Conservation (phyloP, 2,113 vertebrate species). For the Etheostoma cragini region DNA sequence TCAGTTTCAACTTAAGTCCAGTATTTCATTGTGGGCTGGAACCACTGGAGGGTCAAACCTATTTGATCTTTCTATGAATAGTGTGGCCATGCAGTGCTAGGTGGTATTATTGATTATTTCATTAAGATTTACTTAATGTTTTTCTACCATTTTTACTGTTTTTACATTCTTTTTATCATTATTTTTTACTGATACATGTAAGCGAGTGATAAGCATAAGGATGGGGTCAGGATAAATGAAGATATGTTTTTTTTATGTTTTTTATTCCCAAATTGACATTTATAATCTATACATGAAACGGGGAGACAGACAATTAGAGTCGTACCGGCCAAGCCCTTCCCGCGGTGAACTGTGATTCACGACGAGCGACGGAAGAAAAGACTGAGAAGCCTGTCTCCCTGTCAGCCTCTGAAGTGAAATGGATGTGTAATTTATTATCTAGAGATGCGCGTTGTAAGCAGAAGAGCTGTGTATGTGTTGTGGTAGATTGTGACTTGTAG, state of each 20-base stretch:
- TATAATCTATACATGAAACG: slow-evolving; percentile 50
- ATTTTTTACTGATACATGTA: slow-evolving; percentile 65
- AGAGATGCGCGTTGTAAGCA: slow-evolving; percentile 69
- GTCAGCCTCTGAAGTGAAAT: slow-evolving; percentile 72
- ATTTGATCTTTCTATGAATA: slow-evolving; percentile 54
- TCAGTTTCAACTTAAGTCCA: slow-evolving; percentile 65
- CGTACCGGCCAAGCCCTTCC: slow-evolving; percentile 51
- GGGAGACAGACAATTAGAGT: slow-evolving; percentile 49
- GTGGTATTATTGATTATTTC: slow-evolving; percentile 62
- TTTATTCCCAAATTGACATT: slow-evolving; percentile 47
- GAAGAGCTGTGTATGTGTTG: slow-evolving; percentile 75
- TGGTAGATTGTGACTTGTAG: slow-evolving; percentile 77
- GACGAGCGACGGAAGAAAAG: slow-evolving; percentile 50
- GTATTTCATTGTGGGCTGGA: slow-evolving; percentile 82
- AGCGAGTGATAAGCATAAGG: slow-evolving; percentile 46
- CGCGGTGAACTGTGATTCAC: slow-evolving; percentile 62
- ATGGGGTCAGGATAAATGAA: slow-evolving; percentile 62
- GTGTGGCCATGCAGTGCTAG: slow-evolving; percentile 51
- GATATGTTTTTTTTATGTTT: slow-evolving; percentile 48
- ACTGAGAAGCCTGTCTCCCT: slow-evolving; percentile 66
- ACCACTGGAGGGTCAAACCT: slow-evolving; percentile 66
- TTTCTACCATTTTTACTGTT: slow-evolving; percentile 77
- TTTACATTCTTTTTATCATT: slow-evolving; percentile 79
- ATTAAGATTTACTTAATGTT: slow-evolving; percentile 67
- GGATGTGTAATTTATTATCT: slow-evolving; percentile 81